A percentile compares a stretch with the other conserved stretches of the same genome.
Evolutionary conservation across 2,888 invertebrate genomes (phyloP).

Genomic region (Nephrotoma guestfalica): DNA sequence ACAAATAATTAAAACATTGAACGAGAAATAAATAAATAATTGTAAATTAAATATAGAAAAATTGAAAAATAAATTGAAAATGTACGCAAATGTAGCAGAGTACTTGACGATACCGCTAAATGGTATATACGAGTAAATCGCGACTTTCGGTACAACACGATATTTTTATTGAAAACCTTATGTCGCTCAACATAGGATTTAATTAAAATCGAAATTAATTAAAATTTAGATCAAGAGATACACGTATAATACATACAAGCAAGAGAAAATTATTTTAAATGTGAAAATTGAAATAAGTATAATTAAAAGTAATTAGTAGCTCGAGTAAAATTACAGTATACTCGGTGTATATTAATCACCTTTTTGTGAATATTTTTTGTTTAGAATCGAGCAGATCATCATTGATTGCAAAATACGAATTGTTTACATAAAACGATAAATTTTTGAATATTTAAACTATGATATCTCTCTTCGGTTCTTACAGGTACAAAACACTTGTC

Average conservation of each 20-base stretch:
- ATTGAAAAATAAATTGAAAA: background rate
- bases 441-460: background rate
- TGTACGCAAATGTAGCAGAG: background rate
- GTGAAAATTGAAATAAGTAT: background rate
- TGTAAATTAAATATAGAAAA: background rate
- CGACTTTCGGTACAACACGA: background rate
- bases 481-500: background rate
- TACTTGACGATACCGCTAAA: background rate
- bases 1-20: background rate
- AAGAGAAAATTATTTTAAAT: background rate
- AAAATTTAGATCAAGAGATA: background rate
- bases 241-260: background rate
- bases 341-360: background rate
- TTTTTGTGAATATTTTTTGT: background rate
- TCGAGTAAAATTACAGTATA: background rate
- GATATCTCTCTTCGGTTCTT: background rate
- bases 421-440: background rate
- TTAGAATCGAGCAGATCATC: background rate
- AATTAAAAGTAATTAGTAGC: background rate
- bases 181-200: background rate
- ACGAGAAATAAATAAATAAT: background rate
- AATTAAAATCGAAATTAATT: background rate
- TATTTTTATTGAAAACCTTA: background rate
- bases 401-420: background rate
- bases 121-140: background rate